Conservation (phyloP, 2,797 vertebrate genomes). For the Cryptoprocta ferox region DNA sequence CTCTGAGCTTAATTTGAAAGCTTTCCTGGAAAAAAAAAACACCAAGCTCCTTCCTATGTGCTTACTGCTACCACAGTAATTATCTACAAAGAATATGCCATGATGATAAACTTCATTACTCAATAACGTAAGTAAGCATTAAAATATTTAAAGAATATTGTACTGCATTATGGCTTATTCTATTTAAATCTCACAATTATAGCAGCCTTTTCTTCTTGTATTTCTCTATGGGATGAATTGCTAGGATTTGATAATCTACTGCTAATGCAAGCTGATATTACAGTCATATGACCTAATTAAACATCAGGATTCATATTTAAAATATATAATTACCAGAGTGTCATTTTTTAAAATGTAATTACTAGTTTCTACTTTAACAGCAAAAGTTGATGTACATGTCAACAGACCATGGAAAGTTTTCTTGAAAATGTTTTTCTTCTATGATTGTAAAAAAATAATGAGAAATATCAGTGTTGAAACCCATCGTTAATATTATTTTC, state of each 20-base stretch:
- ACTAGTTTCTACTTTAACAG: slow-evolving; percentile 68
- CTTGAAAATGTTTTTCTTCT: slow-evolving; percentile 63
- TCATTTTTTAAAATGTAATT: slow-evolving; percentile 60
- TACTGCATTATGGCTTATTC: slow-evolving; percentile 63
- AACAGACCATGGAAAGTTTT: slow-evolving; percentile 49
- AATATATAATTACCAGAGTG: slow-evolving; percentile 67
- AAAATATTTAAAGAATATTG: slow-evolving; percentile 78
- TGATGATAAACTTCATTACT: slow-evolving; percentile 79
- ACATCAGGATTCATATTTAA: slow-evolving; percentile 69
- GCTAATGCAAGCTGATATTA: slow-evolving; percentile 71
- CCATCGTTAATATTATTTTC: slow-evolving; percentile 56
- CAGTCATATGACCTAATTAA: slow-evolving; percentile 79
- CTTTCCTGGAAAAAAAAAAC: slow-evolving; percentile 39
- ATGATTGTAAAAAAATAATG: slow-evolving; percentile 47
- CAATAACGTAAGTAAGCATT: slow-evolving; percentile 78
- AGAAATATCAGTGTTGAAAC: neutral
- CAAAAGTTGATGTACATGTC: slow-evolving; percentile 62
- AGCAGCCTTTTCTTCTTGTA: slow-evolving; percentile 62
- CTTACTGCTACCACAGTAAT: slow-evolving; percentile 67
- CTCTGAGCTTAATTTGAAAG: slow-evolving; percentile 54
- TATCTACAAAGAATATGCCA: slow-evolving; percentile 72
- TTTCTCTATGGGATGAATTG: slow-evolving; percentile 71
- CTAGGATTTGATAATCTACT: slow-evolving; percentile 68
- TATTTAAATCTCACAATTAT: slow-evolving; percentile 75
- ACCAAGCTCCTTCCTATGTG: neutral